phyloP scores from a whole-genome alignment of 2,113 vertebrate genomes.

The Thamnaconus septentrionalis region DNA sequence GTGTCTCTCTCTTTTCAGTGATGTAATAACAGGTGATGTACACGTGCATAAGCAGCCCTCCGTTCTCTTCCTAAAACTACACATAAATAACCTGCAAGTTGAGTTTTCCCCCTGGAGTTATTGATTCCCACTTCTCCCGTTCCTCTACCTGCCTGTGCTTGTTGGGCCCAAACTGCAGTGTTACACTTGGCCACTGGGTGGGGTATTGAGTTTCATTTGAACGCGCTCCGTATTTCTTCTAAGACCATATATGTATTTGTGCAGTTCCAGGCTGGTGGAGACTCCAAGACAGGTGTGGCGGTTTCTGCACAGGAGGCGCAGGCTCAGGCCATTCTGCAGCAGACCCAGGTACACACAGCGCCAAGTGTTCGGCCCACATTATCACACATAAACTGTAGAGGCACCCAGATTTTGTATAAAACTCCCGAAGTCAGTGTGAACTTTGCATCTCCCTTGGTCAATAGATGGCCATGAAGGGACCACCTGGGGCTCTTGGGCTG shows the following conservation, averaged over 20 bases:
- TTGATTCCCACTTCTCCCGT: no score
- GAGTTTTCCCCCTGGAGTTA: no score
- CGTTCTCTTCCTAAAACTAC: no score
- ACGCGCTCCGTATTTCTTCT: constrained; percentile 5
- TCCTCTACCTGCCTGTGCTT: not conserved
- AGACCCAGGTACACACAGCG: constrained; percentile 81
- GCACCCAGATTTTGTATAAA: not conserved
- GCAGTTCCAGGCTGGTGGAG: constrained; percentile 91
- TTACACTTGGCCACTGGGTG: constrained; percentile 40
- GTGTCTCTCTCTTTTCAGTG: no score
- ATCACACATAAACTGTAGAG: not conserved
- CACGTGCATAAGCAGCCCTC: no score
- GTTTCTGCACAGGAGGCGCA: constrained; percentile 95
- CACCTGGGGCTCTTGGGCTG: constrained; percentile 88
- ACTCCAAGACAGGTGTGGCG: constrained; percentile 80
- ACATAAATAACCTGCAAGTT: no score
- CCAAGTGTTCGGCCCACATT: no score
- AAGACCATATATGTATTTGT: constrained; percentile 20
- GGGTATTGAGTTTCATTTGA: constrained; percentile 39
- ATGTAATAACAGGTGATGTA: no score
- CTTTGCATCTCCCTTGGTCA: constrained; percentile 4
- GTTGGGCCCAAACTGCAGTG: constrained; percentile 15
- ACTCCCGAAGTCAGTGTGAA: not conserved
- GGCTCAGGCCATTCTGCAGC: constrained; percentile 95
- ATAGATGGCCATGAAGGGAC: constrained; percentile 90